Percentiles rank a stretch among this genome's conserved stretches.
Evolutionary conservation across 2,797 vertebrate species (phyloP).

Genomic region (Pyrocephalus nanus): DNA sequence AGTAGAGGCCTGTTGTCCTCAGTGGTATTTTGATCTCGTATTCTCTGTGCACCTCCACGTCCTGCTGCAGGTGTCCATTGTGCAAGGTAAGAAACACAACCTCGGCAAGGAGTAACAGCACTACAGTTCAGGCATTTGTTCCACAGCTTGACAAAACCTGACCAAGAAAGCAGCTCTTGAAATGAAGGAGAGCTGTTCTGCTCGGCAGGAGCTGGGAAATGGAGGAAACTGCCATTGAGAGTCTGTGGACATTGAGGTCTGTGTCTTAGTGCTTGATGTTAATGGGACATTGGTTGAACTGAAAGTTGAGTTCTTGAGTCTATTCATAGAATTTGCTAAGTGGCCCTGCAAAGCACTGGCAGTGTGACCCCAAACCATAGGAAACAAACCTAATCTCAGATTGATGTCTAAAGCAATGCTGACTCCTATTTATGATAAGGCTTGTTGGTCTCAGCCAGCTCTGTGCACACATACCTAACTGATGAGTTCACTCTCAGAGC

Average conservation of each 20-base stretch:
- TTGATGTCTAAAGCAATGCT: not conserved
- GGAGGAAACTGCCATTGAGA: not conserved
- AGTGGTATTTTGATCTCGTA: not conserved
- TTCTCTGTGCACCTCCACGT: not conserved
- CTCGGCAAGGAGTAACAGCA: accelerated
- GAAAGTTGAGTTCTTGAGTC: not conserved
- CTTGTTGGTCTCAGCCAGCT: not conserved
- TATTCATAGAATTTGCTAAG: not conserved
- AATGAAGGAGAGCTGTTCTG: not conserved
- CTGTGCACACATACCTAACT: not conserved
- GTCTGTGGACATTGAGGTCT: not conserved
- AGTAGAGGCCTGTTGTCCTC: not conserved
- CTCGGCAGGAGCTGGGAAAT: not conserved
- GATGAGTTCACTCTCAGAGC: not conserved
- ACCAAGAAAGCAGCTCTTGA: not conserved
- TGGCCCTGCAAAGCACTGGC: not conserved
- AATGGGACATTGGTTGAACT: not conserved
- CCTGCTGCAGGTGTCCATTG: not conserved
- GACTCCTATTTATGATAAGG: not conserved
- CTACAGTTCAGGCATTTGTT: not conserved
- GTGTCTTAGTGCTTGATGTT: not conserved
- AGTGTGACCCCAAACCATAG: not conserved
- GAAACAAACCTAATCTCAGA: not conserved
- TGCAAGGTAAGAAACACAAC: not conserved
- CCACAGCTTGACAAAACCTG: not conserved